Evolutionary conservation across 2,888 invertebrate genomes (phyloP), one percentile per base, ranked within the genome.

Genomic region (Argyresthia albistria): DNA sequence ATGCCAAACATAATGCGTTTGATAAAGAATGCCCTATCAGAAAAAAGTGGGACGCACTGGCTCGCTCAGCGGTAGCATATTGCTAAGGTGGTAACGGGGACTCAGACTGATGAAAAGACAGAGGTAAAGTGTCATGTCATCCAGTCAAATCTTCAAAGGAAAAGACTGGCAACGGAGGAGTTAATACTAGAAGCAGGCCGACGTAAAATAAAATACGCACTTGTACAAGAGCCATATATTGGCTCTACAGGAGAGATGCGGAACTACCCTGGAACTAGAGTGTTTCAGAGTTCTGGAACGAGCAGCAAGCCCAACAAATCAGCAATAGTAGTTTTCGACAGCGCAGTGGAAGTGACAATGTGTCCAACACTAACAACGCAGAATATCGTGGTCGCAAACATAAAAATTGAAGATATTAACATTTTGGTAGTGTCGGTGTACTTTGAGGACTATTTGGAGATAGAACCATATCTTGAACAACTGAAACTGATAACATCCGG

Each of bases 171-270:
- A 1, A 55, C 55, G 6, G 7, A 36, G 8, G 57, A 56, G 14
- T 43, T 55, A 0, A 7, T 55, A 8, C 35, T 47, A 1, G 53
- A 53, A 16, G 54, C 56, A 12, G n/a, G 25, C 1, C 39, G 43
- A 10, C 3, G 36, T 3, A 35, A 39, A 43, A 16, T 45, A 4
- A 43, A 43, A 1, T 3, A 50, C 0, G 53, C 55, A 0, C 47
- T 58, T 6, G 7, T 58, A 2, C 58, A 58, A 36, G 58, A 58
- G 25, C 57, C 56, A 0, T 58, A 58, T 14, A 49, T 56, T 9
- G 58, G 58, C 8, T 46, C 35, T 11, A 14, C 1, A 8, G 39
- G 45, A 0, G 12, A 14, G 7, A 15, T 58, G 35, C 51, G 10
- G 11, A 9, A 8, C 8, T 15, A 36, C 14, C 37, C 8, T 10